Conservation (phyloP, 2,797 vertebrate genomes). For the Poeciliopsis paucimaculata region DNA sequence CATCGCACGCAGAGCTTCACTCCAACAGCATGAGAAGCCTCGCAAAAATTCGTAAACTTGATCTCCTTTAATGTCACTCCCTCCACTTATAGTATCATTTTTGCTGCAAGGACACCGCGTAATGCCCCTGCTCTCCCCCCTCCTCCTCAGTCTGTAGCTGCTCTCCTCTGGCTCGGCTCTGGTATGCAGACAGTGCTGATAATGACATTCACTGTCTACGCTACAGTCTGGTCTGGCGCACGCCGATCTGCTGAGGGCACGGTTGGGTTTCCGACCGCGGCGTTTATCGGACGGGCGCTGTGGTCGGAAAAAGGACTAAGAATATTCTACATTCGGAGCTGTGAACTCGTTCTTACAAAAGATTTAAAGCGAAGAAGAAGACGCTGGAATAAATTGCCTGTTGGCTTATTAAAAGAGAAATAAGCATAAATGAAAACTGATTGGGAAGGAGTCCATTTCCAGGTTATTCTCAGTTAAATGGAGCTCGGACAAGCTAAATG, state of each 20-base stretch:
- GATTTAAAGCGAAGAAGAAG: neutral
- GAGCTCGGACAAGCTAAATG: conserved; percentile 17
- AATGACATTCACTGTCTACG: conserved; percentile 84
- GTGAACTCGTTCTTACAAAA: neutral
- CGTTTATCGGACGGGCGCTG: neutral
- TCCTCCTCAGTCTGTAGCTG: conserved; percentile 62
- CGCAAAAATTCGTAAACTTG: neutral
- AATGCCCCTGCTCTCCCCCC: conserved; percentile 32
- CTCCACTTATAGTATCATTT: conserved; percentile 20
- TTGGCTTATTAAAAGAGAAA: neutral
- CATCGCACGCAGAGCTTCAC: neutral
- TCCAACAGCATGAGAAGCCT: too few species aligned
- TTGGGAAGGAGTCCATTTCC: neutral
- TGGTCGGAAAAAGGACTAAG: neutral
- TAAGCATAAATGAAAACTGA: neutral
- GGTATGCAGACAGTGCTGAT: conserved; percentile 81
- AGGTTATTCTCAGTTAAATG: neutral
- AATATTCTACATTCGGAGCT: neutral
- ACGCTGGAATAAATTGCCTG: neutral
- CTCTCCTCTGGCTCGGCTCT: conserved; percentile 66
- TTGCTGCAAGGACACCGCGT: conserved; percentile 78
- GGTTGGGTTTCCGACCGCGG: conserved; percentile 25
- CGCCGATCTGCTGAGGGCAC: conserved; percentile 26
- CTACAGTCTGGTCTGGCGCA: conserved; percentile 68
- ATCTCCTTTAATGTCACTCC: conserved; percentile 26